phyloP scores from a whole-genome alignment of 2,888 invertebrate species.

The Acheta domesticus region DNA sequence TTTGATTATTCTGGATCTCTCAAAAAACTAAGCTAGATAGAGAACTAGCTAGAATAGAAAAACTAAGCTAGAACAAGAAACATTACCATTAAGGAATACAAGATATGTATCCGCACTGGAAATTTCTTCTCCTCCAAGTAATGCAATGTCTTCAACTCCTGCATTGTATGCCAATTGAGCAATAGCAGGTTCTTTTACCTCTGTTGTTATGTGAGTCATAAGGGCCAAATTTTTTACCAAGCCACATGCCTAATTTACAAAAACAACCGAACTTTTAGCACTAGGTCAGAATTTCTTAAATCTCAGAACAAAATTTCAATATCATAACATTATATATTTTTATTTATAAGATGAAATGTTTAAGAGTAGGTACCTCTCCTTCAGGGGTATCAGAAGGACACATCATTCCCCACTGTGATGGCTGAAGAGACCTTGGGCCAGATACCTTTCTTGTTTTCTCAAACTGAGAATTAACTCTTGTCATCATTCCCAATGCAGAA shows the following conservation, averaged over 20 bases:
- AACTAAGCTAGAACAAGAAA: too few species aligned
- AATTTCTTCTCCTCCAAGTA: conserved; percentile 81
- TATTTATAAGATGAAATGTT: too few species aligned
- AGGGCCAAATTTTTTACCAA: conserved; percentile 96
- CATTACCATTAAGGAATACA: conserved; percentile 89
- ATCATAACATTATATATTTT: neutral
- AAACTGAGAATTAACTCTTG: conserved; percentile 97
- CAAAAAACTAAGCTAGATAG: neutral
- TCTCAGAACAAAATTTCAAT: neutral
- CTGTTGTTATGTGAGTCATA: conserved; percentile 99
- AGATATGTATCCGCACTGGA: conserved; percentile 73
- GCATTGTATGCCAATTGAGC: conserved; percentile 79
- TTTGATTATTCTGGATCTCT: too few species aligned
- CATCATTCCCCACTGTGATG: conserved; percentile 98
- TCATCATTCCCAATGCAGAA: conserved; percentile 99
- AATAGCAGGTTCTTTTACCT: conserved; percentile 85
- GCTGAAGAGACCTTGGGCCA: conserved; percentile 93
- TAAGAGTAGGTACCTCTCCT: conserved; percentile 67
- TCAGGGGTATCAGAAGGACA: conserved; percentile 99
- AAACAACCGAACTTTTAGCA: neutral
- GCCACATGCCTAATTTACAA: conserved; percentile 74
- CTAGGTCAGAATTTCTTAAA: neutral
- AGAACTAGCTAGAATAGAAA: too few species aligned
- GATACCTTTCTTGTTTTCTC: conserved; percentile 98
- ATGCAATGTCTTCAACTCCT: conserved; percentile 87